phyloP scores from a whole-genome alignment of 2,113 vertebrate genomes.

The Aphyosemion australe region DNA sequence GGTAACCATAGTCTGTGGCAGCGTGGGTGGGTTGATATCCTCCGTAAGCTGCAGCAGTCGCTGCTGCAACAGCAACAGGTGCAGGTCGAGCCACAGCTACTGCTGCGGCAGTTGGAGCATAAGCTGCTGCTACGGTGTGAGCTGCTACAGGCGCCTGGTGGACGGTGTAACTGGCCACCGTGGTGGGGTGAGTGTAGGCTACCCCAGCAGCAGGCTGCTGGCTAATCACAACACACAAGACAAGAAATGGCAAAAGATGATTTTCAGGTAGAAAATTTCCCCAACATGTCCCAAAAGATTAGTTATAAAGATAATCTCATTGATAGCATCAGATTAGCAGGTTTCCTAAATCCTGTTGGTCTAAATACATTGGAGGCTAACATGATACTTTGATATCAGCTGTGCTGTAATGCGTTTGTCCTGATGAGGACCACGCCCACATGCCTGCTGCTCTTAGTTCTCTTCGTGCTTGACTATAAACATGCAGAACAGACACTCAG shows the following conservation, averaged over 20 bases:
- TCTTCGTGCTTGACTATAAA: too few relatives aligned
- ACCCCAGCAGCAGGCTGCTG: constrained; percentile 96
- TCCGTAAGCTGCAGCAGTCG: constrained; percentile 91
- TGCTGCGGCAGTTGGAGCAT: constrained; percentile 89
- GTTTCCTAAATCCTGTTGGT: too few relatives aligned
- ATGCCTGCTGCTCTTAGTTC: too few relatives aligned
- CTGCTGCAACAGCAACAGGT: constrained; percentile 90
- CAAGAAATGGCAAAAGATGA: constrained; percentile 1
- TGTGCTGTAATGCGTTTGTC: too few relatives aligned
- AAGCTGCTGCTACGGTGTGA: constrained; percentile 93
- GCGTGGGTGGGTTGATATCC: constrained; percentile 92
- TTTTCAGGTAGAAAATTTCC: neutral
- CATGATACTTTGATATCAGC: too few relatives aligned
- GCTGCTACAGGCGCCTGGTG: constrained; percentile 97
- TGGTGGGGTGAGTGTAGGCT: constrained; percentile 97
- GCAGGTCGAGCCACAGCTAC: constrained; percentile 93
- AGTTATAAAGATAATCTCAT: too few relatives aligned
- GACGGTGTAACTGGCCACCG: constrained; percentile 98
- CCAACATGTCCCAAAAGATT: neutral
- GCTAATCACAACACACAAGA: constrained; percentile 54
- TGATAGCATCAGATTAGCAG: too few relatives aligned
- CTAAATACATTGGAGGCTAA: too few relatives aligned
- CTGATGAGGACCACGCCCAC: too few relatives aligned
- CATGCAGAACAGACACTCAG: too few relatives aligned
- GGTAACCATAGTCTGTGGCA: constrained; percentile 92